A percentile compares a stretch with the other conserved stretches of the same genome.
phyloP scores from a whole-genome alignment of 2,797 vertebrate species.

The Champsocephalus gunnari region DNA sequence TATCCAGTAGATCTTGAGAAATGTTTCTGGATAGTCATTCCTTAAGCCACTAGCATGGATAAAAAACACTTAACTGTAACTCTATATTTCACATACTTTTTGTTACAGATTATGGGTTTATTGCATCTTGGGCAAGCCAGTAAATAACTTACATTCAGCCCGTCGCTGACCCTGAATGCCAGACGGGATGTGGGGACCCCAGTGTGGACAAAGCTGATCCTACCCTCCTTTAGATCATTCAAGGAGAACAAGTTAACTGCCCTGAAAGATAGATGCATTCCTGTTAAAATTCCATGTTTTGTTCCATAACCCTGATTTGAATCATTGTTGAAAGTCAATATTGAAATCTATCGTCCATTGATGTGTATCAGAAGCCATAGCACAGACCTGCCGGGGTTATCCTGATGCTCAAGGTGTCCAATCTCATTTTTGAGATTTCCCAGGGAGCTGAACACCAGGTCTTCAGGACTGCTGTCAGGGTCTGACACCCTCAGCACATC shows the following conservation, averaged over 20 bases:
- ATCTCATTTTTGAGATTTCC: conserved; percentile 85
- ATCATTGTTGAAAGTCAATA: neutral
- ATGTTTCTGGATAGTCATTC: neutral
- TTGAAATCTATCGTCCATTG: neutral
- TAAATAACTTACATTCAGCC: conserved; percentile 79
- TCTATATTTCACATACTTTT: neutral
- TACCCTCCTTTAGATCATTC: conserved; percentile 85
- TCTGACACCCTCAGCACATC: conserved; percentile 85
- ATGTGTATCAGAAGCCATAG: neutral
- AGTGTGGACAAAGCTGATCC: conserved; percentile 88
- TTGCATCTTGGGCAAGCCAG: neutral
- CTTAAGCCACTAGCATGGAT: neutral
- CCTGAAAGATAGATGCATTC: conserved; percentile 50
- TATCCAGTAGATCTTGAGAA: neutral
- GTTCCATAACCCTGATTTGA: neutral
- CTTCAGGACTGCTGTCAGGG: conserved; percentile 84
- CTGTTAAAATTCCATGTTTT: conserved; percentile 2
- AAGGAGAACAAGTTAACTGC: conserved; percentile 85
- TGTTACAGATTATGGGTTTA: neutral
- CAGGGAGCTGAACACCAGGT: conserved; percentile 86
- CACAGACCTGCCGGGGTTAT: conserved; percentile 80
- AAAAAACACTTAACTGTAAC: neutral
- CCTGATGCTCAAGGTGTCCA: conserved; percentile 88
- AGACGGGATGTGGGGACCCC: conserved; percentile 86
- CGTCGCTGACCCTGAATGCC: conserved; percentile 90